These are phyloP conservation scores for Pseudochirops corinnae DNA, from an alignment of 2,797 vertebrate genomes.

Conservation along the genomic window DNA sequence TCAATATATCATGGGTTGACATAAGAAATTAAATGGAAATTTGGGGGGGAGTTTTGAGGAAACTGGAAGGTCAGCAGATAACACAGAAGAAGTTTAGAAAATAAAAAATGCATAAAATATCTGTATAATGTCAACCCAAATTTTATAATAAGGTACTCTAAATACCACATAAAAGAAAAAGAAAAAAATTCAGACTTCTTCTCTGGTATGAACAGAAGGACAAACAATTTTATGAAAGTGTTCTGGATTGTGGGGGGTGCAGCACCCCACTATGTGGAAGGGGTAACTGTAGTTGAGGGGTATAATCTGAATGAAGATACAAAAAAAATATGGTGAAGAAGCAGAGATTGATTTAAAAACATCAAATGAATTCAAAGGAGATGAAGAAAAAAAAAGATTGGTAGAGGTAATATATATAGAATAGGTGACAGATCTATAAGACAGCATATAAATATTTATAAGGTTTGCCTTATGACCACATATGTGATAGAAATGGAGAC, in stretches of 20 bases:
- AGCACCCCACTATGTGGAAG: neutral
- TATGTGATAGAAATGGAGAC: neutral
- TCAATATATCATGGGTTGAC: no score
- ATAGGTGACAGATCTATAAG: neutral
- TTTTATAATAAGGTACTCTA: no score
- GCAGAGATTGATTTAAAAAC: neutral
- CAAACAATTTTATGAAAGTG: neutral
- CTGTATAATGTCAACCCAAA: no score
- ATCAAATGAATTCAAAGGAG: neutral
- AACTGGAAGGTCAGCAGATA: no score
- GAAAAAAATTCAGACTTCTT: no score
- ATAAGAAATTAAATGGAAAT: no score
- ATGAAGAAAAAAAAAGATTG: neutral
- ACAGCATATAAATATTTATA: neutral
- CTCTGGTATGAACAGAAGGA: no score
- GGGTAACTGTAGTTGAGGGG: neutral
- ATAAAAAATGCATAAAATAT: no score
- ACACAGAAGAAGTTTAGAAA: no score
- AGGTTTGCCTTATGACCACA: neutral
- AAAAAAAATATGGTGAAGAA: neutral
- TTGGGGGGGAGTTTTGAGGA: no score
- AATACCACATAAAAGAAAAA: no score
- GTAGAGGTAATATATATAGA: neutral
- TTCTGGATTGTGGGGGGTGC: neutral
- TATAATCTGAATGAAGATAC: neutral